A percentile compares a stretch with the other conserved stretches of the same genome.
Evolutionary conservation across 92 coral and sea anemone genomes (phyloP).

Genomic region (Palythoa caribaeorum): DNA sequence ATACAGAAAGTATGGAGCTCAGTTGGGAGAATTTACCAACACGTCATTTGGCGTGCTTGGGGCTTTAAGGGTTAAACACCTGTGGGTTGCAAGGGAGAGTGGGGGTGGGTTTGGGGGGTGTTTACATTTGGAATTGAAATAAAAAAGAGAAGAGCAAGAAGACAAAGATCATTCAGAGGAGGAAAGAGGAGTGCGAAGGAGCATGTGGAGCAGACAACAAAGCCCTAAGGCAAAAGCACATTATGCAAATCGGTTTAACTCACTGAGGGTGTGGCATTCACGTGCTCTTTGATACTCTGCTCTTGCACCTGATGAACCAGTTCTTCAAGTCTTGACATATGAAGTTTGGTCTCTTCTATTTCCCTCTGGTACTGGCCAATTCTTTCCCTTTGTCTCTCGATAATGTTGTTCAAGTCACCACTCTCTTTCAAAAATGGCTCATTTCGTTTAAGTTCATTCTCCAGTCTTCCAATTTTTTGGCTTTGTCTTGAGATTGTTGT

Average conservation of each 20-base stretch:
- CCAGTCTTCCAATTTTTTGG: constrained; percentile 96
- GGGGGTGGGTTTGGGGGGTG: too few relatives aligned
- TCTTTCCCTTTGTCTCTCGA: constrained; percentile 86
- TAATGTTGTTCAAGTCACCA: constrained; percentile 70
- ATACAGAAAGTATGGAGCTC: too few relatives aligned
- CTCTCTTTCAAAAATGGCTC: constrained; percentile 71
- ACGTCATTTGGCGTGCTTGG: too few relatives aligned
- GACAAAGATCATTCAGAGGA: not conserved
- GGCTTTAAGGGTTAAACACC: too few relatives aligned
- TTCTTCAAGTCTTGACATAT: constrained; percentile 92
- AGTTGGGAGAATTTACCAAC: too few relatives aligned
- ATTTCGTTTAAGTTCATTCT: constrained; percentile 81
- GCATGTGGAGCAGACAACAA: not conserved
- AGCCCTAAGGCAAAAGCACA: not conserved
- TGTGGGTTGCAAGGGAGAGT: too few relatives aligned
- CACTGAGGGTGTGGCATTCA: constrained; percentile 93
- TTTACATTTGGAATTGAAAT: not conserved
- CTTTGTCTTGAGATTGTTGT: constrained; percentile 98
- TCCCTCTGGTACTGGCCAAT: constrained; percentile 93
- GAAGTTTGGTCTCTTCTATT: constrained; percentile 88
- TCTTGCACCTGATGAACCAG: constrained; percentile 98
- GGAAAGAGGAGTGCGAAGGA: not conserved
- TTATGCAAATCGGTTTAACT: not conserved
- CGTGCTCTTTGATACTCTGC: constrained; percentile 92
- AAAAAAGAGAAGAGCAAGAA: not conserved